Conservation (phyloP, 2,113 vertebrate genomes). For the Acanthisitta chloris region DNA sequence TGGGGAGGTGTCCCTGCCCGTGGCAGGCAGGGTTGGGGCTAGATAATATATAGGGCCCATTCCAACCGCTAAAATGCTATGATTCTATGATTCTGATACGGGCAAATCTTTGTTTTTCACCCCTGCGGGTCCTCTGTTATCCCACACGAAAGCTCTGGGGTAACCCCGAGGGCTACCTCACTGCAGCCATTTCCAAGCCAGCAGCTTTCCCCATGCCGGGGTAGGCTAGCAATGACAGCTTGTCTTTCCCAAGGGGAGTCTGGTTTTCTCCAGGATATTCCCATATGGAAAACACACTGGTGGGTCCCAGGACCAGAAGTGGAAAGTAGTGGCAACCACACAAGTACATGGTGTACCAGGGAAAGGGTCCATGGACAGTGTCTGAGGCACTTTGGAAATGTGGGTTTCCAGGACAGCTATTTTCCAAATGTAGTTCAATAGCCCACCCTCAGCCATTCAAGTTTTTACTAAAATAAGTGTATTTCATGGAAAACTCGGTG, state of each 20-base stretch:
- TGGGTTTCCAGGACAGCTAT: background rate
- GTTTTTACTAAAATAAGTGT: background rate
- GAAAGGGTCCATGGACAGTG: background rate
- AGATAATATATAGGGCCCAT: no score
- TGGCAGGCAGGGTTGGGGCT: no score
- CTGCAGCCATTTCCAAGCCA: background rate
- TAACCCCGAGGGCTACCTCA: background rate
- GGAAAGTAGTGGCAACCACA: background rate
- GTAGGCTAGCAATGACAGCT: no score
- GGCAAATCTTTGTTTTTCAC: background rate
- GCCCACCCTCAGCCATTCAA: background rate
- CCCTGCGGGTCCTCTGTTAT: background rate
- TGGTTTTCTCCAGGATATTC: background rate
- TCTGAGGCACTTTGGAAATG: fast-evolving
- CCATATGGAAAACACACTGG: fast-evolving
- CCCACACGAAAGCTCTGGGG: no score
- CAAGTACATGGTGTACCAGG: fast-evolving
- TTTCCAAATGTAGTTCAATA: background rate
- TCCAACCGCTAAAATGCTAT: no score
- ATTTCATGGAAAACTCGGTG: background rate
- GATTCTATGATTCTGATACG: background rate
- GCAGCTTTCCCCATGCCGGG: background rate
- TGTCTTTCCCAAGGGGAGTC: background rate
- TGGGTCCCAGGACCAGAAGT: background rate
- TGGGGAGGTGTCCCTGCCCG: no score